Evolutionary conservation across 2,797 vertebrate genomes (phyloP).

Genomic region (Enteromius afrohamiltoni): DNA sequence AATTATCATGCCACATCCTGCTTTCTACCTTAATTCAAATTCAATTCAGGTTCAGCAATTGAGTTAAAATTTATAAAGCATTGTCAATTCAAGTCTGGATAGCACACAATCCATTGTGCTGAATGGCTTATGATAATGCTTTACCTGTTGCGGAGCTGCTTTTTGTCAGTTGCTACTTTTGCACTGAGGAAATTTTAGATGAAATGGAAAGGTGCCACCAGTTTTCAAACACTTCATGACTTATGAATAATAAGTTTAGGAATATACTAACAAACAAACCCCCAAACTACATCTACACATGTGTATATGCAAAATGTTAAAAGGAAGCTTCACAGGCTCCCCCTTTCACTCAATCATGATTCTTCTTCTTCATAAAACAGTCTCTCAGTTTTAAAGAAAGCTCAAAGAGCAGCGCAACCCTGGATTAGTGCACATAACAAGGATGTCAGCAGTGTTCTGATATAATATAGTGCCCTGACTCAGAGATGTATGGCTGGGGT

Average conservation of each 20-base stretch:
- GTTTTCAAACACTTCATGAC: neutral
- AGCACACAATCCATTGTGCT: conserved; percentile 3
- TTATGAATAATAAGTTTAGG: conserved; percentile 5
- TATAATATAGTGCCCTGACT: conserved; percentile 35
- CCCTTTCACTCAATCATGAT: neutral
- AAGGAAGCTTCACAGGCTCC: neutral
- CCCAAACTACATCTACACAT: neutral
- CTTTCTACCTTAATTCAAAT: conserved; percentile 16
- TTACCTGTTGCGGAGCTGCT: conserved; percentile 2
- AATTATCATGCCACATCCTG: neutral
- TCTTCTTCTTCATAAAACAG: conserved; percentile 1
- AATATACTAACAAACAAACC: conserved; percentile 7
- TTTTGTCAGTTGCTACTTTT: conserved; percentile 18
- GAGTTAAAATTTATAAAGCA: conserved; percentile 15
- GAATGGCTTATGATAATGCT: conserved; percentile 24
- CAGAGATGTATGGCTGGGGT: conserved; percentile 43
- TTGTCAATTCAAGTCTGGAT: conserved; percentile 7
- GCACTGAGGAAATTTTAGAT: conserved; percentile 16
- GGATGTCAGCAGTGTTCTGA: conserved; percentile 34
- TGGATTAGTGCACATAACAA: conserved; percentile 45
- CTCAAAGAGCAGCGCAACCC: conserved; percentile 10
- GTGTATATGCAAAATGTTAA: conserved; percentile 12
- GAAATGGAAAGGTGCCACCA: conserved; percentile 14
- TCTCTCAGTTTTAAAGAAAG: conserved; percentile 8
- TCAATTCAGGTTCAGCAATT: conserved; percentile 14